A percentile compares a stretch with the other conserved stretches of the same genome.
These are phyloP conservation scores for Anticlea derivata DNA, from an alignment of 2,888 invertebrate genomes.

Conservation along the genomic window DNA sequence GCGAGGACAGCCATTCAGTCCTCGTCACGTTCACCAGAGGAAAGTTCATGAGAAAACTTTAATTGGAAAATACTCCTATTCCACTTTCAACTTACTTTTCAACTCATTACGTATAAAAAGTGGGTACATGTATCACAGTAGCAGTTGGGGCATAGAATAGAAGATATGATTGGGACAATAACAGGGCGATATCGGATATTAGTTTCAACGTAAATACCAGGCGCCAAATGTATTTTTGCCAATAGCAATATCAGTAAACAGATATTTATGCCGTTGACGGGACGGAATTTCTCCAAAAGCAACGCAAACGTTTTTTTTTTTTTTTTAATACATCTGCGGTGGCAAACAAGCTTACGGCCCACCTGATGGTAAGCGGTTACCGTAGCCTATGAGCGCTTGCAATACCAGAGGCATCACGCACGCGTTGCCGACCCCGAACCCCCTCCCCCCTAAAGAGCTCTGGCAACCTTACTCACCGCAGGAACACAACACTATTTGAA, in stretches of 20 bases:
- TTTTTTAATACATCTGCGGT: no score
- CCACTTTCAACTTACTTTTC: background rate
- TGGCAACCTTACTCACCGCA: no score
- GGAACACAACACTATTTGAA: no score
- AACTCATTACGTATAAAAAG: no score
- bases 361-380: no score
- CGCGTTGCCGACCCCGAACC: no score
- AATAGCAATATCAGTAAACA: conserved; percentile 21
- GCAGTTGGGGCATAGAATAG: background rate
- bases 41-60: conserved; percentile 65
- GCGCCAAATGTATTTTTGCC: conserved; percentile 17
- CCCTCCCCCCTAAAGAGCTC: no score
- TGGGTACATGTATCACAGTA: background rate
- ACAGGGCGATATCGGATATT: conserved; percentile 11
- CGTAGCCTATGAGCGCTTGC: no score
- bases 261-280: conserved; percentile 12
- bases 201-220: conserved; percentile 17
- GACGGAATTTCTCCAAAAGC: background rate
- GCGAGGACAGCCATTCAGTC: conserved; percentile 24
- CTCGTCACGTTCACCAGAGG: conserved; percentile 39
- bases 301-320: no score
- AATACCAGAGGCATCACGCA: no score
- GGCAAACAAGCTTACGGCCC: no score
- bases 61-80: conserved; percentile 62
- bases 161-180: conserved; percentile 3